phyloP scores from a whole-genome alignment of 2,113 vertebrate species.

The Dasyurus viverrinus region DNA sequence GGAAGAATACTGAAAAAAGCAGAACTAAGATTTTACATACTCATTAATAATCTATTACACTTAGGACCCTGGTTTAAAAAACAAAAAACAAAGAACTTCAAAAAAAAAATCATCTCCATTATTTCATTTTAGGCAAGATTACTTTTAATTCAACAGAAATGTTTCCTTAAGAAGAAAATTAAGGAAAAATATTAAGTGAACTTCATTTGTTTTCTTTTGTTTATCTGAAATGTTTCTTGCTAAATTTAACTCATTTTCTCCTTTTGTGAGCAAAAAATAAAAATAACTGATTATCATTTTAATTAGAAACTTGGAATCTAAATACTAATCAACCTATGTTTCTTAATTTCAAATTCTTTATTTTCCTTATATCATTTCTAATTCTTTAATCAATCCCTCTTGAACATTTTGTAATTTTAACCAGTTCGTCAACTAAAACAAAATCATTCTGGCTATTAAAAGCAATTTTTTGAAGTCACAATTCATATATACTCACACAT shows the following conservation, averaged over 20 bases:
- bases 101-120: background rate
- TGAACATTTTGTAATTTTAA: constrained; percentile 37
- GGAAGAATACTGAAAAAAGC: constrained; percentile 8
- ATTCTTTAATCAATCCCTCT: constrained; percentile 28
- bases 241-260: background rate
- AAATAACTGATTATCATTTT: background rate
- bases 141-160: constrained; percentile 56
- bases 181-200: background rate
- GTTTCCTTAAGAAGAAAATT: constrained; percentile 2
- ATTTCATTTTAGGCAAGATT: constrained; percentile 35
- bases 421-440: constrained; percentile 47
- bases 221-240: background rate
- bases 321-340: background rate
- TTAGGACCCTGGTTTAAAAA: background rate
- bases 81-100: constrained; percentile 30
- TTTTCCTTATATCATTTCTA: constrained; percentile 27
- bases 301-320: background rate
- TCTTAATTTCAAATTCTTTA: constrained; percentile 41
- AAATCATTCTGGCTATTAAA: constrained; percentile 47
- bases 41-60: constrained; percentile 33
- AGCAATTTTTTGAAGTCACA: constrained; percentile 30
- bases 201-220: background rate
- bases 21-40: background rate
- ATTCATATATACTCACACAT: constrained; percentile 86
- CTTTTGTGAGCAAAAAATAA: background rate